Base-by-base conservation (phyloP, 2,797 vertebrate genomes). In the Discoglossus pictus region DNA sequence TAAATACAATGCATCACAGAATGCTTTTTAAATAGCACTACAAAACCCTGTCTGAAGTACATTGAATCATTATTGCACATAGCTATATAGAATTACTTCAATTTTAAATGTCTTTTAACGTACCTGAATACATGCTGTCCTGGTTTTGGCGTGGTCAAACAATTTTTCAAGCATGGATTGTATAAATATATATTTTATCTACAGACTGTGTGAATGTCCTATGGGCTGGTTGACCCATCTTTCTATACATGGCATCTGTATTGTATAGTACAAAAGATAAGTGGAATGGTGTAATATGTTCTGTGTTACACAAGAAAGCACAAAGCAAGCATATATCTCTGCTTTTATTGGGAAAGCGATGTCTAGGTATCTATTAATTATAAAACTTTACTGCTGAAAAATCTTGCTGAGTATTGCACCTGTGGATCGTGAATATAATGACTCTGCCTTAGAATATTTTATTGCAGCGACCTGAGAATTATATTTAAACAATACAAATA, bases 151-250 rank as follows among this genome's bases (percentile, higher is more conserved):
- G 24, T 34, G 44, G 24, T 20, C 51, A 34, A 58, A 70, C 24
- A 60, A 60, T 43, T 31, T 51, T 64, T 71, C 51, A 58, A 64
- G 64, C 25, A 56, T 48, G 12, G 55, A 25, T 17, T 59, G 43
- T 56, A 47, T 56, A 17, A 70, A 63, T 40, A 44, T 50, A 62
- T 55, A 4, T 65, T 61, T 69, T 47, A 69, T 69, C 42, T 62
- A 35, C n/a, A 48, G 12, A 69, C 21, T 12, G n/a, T 38, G 42
- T 40, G 52, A 44, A 31, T 39, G 48, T 44, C 25, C 27, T 16
- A 55, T 43, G 50, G n/a, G 67, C 35, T 58, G 43, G 43, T 16
- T 58, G 53, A 52, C 44, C 27, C 18, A 8, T 13, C 34, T 39
- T 18, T 58, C 34, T 43, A 17, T 42, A 31, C 43, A 64, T 36